These are phyloP conservation scores for Oedothorax gibbosus DNA, from an alignment of 1,140 invertebrate species.

Conservation along the genomic window DNA sequence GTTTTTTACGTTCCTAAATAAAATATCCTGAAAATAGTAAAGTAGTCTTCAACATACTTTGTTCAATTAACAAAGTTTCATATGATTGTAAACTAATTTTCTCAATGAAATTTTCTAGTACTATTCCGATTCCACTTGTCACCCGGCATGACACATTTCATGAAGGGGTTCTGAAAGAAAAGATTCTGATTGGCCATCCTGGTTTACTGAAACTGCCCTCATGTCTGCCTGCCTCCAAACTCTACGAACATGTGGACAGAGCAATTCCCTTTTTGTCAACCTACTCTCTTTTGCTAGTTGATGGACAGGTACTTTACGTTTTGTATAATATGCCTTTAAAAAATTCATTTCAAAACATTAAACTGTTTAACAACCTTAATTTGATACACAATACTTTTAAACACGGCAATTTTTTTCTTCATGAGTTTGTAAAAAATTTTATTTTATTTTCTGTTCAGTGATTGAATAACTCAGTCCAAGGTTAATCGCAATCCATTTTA, in stretches of 20 bases:
- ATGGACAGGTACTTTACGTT: conserved; percentile 65
- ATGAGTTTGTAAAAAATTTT: too few relatives aligned
- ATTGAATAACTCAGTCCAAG: too few relatives aligned
- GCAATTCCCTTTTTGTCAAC: conserved; percentile 70
- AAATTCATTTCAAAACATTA: too few relatives aligned
- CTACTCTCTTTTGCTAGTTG: conserved; percentile 69
- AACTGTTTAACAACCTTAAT: too few relatives aligned
- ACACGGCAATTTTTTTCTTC: too few relatives aligned
- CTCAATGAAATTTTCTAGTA: conserved; percentile 18
- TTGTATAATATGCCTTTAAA: too few relatives aligned
- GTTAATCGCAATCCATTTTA: too few relatives aligned
- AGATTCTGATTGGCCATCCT: conserved; percentile 74
- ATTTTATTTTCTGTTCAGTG: too few relatives aligned
- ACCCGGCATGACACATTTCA: conserved; percentile 70
- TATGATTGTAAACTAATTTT: too few relatives aligned
- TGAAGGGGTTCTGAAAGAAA: conserved; percentile 69
- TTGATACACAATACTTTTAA: too few relatives aligned
- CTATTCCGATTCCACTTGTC: conserved; percentile 48
- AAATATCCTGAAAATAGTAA: too few relatives aligned
- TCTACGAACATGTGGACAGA: conserved; percentile 71
- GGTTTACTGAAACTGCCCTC: conserved; percentile 74
- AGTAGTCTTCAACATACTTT: neutral
- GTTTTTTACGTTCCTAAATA: too few relatives aligned
- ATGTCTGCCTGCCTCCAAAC: conserved; percentile 70
- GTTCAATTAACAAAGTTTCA: neutral